Base-by-base conservation (phyloP, 2,888 invertebrate species). In the Drosophila nigricruria region DNA sequence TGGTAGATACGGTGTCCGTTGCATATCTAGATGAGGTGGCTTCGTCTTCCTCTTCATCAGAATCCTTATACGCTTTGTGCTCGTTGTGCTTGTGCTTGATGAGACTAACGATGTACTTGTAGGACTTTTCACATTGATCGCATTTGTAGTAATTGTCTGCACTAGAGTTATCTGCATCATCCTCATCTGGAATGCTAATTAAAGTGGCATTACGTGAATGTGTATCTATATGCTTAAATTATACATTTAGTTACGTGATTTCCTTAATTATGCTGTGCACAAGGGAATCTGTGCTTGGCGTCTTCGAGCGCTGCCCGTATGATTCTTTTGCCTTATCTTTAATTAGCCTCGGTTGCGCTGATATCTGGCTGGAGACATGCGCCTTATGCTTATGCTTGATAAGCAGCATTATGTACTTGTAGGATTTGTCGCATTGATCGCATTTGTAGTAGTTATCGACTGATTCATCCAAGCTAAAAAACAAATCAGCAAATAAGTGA, bases 71-170 rank as follows among this genome's bases (percentile, higher is more conserved):
- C 20, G 56, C 59, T 5, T 47, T 64, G 65, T 84, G 84, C 27
- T 74, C 71, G 36, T 78, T 58, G 45, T 82, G 72, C 38, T 77
- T 59, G 70, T 85, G 88, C 57, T 88, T 88, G 16, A 82, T 84
- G 6, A 84, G 77, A 56, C 84, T 85, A 5, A 82, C 75, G 25
- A 87, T 75, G 43, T 84, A 84, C 57, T 82, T 84, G 57, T 77
- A 84, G 5, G 87, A 75, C 6, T 75, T 87, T 4, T 66, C 69
- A 27, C 83, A 84, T n/a, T 83, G 77, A 60, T 84, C 84, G 34
- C 83, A 84, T 20, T 84, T 83, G 53, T 83, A 83, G 45, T 83
- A 83, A 38, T 83, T 81, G 12, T 86, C 82, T 1, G 25, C 25
- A 32, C 70, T 54, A 18, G 67, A 54, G 54, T 18, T 64, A 18